Conservation (phyloP, 1,140 invertebrate species). For the Sycobia sp. region DNA sequence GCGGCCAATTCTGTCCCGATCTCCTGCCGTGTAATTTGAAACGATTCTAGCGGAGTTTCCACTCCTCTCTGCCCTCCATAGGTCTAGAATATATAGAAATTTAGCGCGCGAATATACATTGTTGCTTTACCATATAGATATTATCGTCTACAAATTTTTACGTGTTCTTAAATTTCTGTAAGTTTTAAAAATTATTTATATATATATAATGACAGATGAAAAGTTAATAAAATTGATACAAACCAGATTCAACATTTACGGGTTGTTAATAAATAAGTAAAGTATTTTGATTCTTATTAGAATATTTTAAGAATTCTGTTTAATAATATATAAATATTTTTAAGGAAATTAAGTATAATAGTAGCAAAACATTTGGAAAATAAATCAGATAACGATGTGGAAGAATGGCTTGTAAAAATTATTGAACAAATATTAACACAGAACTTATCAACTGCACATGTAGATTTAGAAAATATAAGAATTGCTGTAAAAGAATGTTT, state of each 20-base stretch:
- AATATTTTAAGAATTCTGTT: conserved; percentile 21
- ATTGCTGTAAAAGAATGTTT: conserved; percentile 71
- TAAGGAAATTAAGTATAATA: conserved; percentile 68
- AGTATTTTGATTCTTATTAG: neutral
- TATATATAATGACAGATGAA: conserved; percentile 9
- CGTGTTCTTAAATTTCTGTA: no score
- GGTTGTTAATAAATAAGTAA: conserved; percentile 61
- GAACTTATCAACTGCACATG: conserved; percentile 70
- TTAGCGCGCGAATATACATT: no score
- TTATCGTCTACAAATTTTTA: no score
- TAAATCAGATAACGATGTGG: conserved; percentile 61
- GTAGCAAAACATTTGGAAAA: conserved; percentile 65
- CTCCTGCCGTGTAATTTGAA: no score
- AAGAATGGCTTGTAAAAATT: conserved; percentile 68
- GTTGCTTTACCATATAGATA: no score
- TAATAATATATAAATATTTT: conserved; percentile 38
- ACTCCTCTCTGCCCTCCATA: no score
- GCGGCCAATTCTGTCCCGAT: no score
- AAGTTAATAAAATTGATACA: conserved; percentile 51
- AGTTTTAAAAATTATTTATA: no score
- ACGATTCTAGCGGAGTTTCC: no score
- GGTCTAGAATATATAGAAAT: no score
- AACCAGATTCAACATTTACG: conserved; percentile 62
- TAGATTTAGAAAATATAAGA: conserved; percentile 75
- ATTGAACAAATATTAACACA: conserved; percentile 75